These are phyloP conservation scores for Pseudolycoriella hygida DNA, from an alignment of 2,888 invertebrate species.

Conservation along the genomic window DNA sequence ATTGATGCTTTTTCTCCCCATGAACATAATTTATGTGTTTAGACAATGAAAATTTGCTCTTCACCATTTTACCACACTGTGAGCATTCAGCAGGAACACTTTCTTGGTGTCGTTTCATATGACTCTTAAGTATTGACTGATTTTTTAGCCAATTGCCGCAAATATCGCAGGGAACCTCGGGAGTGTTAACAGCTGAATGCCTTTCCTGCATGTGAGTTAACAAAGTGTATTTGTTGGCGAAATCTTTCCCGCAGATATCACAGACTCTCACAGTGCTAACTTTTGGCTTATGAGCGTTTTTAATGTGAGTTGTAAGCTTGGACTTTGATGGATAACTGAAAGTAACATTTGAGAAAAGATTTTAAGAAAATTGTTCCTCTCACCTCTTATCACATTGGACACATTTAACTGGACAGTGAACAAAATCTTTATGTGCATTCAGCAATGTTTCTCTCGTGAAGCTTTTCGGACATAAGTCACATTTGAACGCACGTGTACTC, in stretches of 20 bases:
- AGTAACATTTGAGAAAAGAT: background rate
- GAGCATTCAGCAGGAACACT: too few relatives aligned
- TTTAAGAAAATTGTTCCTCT: too few relatives aligned
- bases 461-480: constrained; percentile 23
- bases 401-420: background rate
- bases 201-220: background rate
- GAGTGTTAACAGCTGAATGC: background rate
- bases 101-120: too few relatives aligned
- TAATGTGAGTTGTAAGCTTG: background rate
- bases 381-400: background rate
- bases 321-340: background rate
- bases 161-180: background rate
- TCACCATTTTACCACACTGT: too few relatives aligned
- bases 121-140: too few relatives aligned
- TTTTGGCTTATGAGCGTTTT: background rate
- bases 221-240: background rate
- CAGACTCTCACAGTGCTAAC: background rate
- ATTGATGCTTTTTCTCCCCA: too few relatives aligned
- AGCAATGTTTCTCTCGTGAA: constrained; percentile 18
- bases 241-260: background rate
- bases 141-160: background rate
- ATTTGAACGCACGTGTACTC: constrained; percentile 18
- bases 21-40: too few relatives aligned
- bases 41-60: too few relatives aligned
- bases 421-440: too few relatives aligned